Base-by-base conservation (phyloP, 2,888 invertebrate genomes). In the Mycogona germanica region DNA sequence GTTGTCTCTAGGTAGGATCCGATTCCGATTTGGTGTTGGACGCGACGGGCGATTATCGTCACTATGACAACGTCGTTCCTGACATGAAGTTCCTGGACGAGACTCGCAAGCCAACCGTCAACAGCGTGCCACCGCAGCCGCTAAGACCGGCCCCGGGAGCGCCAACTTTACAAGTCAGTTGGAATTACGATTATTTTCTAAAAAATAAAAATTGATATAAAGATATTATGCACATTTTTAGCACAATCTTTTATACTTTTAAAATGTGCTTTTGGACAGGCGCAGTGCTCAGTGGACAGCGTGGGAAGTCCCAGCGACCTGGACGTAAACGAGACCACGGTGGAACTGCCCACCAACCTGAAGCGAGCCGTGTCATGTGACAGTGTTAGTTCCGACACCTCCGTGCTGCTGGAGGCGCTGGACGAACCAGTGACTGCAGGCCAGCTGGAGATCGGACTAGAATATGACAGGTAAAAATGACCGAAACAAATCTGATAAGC, bases 321-420 rank as follows among this genome's bases (percentile, higher is more conserved):
- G 7, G 50, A 50, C 7, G 46, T 9, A 12, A 9, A 12, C 9
- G 25, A 25, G 28, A 26, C 9, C 9, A 30, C 46, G 17, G 60
- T 59, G 7, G 58, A 61, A 1, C 53, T 61, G 4, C 62, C 70
- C 2, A 64, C 72, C 1, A 67, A 67, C 32, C 70, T 82, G 53
- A 75, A 78, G 61, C 70, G 83, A 57, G 85, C 84, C 0, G 74
- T 83, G 61, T 84, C 84, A 25, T 86, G 84, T 66, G 86, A 86
- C 63, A 85, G 84, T 47, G 81, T 87, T 25, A 82, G 80, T 62
- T 85, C 85, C 1, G 85, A 86, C 62, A 82, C 84, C 0, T 84
- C 84, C 1, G 79, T 84, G 1, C 76, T 78, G 23, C 72, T 82
- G 26, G 79, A 78, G 47, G 81, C 84, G 64, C 73, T 83, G 44